Percentiles rank a stretch among this genome's conserved stretches.
Conservation (phyloP, 2,888 invertebrate species). For the Hetaerina titia region DNA sequence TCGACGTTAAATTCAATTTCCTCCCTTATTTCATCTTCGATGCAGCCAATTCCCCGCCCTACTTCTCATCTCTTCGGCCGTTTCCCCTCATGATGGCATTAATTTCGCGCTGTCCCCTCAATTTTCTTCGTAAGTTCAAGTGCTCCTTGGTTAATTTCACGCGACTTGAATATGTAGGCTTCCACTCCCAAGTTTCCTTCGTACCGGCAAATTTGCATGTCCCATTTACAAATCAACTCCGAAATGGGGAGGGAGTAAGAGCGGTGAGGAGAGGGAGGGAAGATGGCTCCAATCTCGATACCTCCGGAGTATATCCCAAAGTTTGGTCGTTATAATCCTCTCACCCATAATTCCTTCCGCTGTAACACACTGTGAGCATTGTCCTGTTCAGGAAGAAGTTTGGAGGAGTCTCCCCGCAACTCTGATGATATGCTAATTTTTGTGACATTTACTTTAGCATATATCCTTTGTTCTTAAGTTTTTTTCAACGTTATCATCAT, state of each 20-base stretch:
- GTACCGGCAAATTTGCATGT: background rate
- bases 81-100: background rate
- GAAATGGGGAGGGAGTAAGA: background rate
- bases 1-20: background rate
- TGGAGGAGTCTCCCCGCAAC: no score
- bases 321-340: background rate
- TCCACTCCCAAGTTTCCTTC: constrained; percentile 19
- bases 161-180: background rate
- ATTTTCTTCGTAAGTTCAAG: background rate
- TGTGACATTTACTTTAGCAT: no score
- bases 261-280: background rate
- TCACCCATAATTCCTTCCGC: background rate
- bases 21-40: background rate
- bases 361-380: background rate
- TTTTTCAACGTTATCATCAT: no score
- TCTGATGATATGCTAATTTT: no score
- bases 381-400: no score
- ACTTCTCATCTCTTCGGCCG: background rate
- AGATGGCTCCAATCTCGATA: background rate
- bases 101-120: background rate
- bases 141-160: background rate
- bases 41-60: background rate
- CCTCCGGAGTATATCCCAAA: background rate
- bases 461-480: no score
- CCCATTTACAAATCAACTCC: background rate